Conservation (phyloP, 2,113 vertebrate species). For the Eulacestoma nigropectus region DNA sequence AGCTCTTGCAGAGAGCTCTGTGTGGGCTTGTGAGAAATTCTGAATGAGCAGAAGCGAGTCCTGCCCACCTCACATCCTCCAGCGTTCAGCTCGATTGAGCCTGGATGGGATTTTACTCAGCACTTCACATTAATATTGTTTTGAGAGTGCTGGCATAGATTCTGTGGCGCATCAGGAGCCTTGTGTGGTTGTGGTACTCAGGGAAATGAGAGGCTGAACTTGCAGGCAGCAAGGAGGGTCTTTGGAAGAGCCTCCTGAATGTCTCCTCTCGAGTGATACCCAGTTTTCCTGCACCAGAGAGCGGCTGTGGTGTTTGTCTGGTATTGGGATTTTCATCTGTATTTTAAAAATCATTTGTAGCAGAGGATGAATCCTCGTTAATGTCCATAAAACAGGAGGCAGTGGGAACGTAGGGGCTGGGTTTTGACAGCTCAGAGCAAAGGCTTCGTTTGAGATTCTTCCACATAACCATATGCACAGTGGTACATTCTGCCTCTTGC, state of each 20-base stretch:
- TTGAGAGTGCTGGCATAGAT: not conserved
- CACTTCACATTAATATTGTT: not conserved
- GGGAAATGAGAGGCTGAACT: not conserved
- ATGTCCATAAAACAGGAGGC: not conserved
- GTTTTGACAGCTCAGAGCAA: not conserved
- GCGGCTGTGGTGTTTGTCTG: not conserved
- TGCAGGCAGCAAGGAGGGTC: not conserved
- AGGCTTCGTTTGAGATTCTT: not conserved
- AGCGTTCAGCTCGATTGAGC: not conserved
- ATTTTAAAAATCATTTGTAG: not conserved
- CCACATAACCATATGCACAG: not conserved
- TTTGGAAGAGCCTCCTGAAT: not conserved
- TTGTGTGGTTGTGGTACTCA: not conserved
- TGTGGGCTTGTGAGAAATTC: constrained; percentile 13
- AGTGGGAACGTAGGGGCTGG: not conserved
- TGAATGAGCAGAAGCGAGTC: constrained; percentile 22
- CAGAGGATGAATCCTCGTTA: not conserved
- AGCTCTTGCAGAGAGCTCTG: constrained; percentile 5
- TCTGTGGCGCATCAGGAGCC: not conserved
- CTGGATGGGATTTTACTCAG: not conserved
- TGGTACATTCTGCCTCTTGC: not conserved
- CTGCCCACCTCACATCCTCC: constrained; percentile 13
- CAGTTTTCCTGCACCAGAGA: not conserved
- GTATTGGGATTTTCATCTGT: not conserved
- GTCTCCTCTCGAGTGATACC: not conserved